Evolutionary conservation across 2,888 invertebrate species (phyloP), one percentile per base, ranked within the genome.

Genomic region (Rhagophthalmus giganteus): DNA sequence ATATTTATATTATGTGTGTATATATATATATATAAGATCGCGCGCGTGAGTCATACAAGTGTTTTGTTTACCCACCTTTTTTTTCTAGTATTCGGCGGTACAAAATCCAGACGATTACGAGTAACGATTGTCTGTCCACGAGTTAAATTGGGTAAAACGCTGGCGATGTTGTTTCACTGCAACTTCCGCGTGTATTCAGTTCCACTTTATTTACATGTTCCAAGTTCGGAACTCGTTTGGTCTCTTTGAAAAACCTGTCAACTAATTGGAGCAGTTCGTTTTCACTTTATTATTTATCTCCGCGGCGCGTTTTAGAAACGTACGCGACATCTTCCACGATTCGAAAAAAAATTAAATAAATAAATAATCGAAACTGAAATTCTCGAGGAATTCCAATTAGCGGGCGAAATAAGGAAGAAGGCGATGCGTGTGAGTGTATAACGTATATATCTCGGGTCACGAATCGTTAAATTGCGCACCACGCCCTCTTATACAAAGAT

Each of bases 401-500:
- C n/a, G 34, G 20, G 35, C 12, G 15, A 37, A 46, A 53, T 46
- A 52, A 52, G 44, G 24, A 20, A 41, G 34, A 4, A 40, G 41
- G 24, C n/a, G n/a, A n/a, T n/a, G n/a, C n/a, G n/a, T n/a, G n/a
- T 39, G 41, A 24, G 24, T 39, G 15, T 48, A 30, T 49, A 35
- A n/a, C n/a, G n/a, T 35, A 37, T 38, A 42, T 42, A 46, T 49
- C 41, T 55, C 26, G 24, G 53, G 53, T 52, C 55, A 58, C 55
- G 55, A 55, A 44, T 53, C 41, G 57, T 40, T 55, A 54, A 58
- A 55, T 54, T 58, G 55, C 45, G 45, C 50, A 53, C 55, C 58
- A 55, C 58, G 50, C 55, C 58, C 55, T 57, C 54, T 47, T 27
- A 13, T n/a, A n/a, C 39, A 14, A 33, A 44, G 39, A 45, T 52